phyloP scores from a whole-genome alignment of 2,888 invertebrate genomes.

The Aleiodes alternator region DNA sequence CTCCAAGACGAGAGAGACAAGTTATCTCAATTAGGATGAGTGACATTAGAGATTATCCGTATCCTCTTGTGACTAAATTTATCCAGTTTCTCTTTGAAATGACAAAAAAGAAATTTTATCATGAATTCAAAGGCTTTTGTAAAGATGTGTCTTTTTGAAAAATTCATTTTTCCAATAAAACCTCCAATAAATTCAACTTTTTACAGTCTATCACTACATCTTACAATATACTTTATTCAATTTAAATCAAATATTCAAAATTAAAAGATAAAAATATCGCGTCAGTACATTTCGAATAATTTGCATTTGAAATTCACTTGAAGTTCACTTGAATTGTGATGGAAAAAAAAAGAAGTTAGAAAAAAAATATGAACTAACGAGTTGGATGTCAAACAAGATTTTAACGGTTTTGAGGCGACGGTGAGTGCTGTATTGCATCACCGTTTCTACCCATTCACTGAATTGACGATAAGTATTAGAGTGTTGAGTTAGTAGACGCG shows the following conservation, averaged over 20 bases:
- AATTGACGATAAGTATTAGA: slow-evolving; percentile 17
- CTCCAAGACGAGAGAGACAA: slow-evolving; percentile 38
- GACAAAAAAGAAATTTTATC: not conserved
- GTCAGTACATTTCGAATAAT: too few relatives aligned
- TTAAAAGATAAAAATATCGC: slow-evolving; percentile 4
- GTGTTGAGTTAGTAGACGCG: slow-evolving; percentile 11
- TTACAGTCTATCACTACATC: too few relatives aligned
- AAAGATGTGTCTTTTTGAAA: too few relatives aligned
- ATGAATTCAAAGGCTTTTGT: not conserved
- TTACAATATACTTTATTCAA: too few relatives aligned
- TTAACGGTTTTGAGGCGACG: slow-evolving; percentile 22
- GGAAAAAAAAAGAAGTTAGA: too few relatives aligned
- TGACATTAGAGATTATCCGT: slow-evolving; percentile 49
- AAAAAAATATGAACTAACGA: not conserved
- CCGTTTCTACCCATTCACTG: not conserved
- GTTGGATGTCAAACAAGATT: slow-evolving; percentile 8
- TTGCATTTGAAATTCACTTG: too few relatives aligned
- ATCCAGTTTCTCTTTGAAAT: slow-evolving; percentile 20
- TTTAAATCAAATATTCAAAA: too few relatives aligned
- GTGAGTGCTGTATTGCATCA: slow-evolving; percentile 25
- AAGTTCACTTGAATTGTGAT: too few relatives aligned
- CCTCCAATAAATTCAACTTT: too few relatives aligned
- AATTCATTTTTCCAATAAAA: too few relatives aligned
- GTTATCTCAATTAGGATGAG: slow-evolving; percentile 54
- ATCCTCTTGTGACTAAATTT: slow-evolving; percentile 4